Conservation (phyloP, 1,140 invertebrate species). For the Brachionus rubens region DNA sequence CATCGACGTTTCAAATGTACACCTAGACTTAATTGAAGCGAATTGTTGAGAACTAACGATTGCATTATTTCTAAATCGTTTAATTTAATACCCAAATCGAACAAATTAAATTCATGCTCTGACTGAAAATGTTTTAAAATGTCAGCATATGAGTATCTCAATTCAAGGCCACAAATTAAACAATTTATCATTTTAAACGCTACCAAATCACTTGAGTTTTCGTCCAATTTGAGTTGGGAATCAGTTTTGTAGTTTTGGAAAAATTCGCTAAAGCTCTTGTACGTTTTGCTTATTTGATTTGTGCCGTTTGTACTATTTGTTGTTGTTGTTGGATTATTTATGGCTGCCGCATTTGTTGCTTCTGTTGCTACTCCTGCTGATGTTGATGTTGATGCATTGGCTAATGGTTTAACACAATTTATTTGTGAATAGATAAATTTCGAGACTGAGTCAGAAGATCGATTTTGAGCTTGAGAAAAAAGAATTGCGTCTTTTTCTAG, state of each 20-base stretch:
- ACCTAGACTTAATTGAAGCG: neutral
- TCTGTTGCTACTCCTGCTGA: too few species aligned
- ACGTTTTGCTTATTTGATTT: conserved; percentile 12
- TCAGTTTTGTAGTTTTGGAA: conserved; percentile 2
- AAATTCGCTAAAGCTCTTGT: neutral
- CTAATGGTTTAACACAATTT: neutral
- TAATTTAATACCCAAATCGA: neutral
- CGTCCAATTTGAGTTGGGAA: neutral
- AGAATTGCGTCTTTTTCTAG: neutral
- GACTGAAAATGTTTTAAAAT: conserved; percentile 22
- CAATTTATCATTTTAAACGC: neutral
- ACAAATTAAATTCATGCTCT: conserved; percentile 29
- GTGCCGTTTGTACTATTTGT: neutral
- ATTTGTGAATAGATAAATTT: conserved; percentile 41
- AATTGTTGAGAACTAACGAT: neutral
- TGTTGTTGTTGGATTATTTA: too few species aligned
- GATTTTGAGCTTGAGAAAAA: neutral
- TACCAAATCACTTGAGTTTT: neutral
- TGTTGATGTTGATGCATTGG: too few species aligned
- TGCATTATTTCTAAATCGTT: conserved; percentile 24
- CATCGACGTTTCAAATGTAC: neutral
- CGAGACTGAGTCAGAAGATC: too few species aligned
- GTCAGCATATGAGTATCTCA: neutral
- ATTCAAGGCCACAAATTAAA: conserved; percentile 33
- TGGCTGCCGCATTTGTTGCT: too few species aligned